Conservation (phyloP, 2,797 vertebrate genomes). For the Falco rusticolus region DNA sequence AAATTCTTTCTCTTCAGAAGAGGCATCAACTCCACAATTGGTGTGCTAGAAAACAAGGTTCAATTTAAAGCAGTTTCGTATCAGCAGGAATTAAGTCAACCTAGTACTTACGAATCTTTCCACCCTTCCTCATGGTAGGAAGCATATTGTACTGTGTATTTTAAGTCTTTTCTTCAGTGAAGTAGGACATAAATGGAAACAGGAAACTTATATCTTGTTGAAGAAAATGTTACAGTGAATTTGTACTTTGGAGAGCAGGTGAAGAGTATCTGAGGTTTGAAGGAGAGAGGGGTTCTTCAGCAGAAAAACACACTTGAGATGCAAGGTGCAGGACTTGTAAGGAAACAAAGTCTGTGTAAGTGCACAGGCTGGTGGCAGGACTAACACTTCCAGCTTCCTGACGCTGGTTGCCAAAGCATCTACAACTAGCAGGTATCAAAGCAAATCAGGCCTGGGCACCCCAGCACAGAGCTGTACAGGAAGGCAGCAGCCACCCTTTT, state of each 20-base stretch:
- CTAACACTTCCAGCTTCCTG: neutral
- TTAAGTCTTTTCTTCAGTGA: neutral
- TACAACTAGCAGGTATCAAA: neutral
- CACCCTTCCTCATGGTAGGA: neutral
- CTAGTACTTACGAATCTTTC: neutral
- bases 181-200: neutral
- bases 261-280: neutral
- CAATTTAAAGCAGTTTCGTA: neutral
- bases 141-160: neutral
- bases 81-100: slow-evolving; percentile 16
- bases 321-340: neutral
- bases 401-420: neutral
- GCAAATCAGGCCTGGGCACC: neutral
- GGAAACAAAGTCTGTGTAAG: neutral
- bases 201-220: neutral
- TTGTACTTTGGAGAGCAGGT: neutral
- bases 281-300: neutral
- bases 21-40: neutral
- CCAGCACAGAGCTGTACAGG: neutral
- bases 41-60: neutral
- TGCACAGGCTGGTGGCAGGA: neutral
- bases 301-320: neutral
- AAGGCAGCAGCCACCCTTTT: neutral
- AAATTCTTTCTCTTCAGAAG: neutral
- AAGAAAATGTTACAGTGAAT: neutral